Conservation (phyloP, 1,140 invertebrate genomes). For the Tetragnatha versicolor region DNA sequence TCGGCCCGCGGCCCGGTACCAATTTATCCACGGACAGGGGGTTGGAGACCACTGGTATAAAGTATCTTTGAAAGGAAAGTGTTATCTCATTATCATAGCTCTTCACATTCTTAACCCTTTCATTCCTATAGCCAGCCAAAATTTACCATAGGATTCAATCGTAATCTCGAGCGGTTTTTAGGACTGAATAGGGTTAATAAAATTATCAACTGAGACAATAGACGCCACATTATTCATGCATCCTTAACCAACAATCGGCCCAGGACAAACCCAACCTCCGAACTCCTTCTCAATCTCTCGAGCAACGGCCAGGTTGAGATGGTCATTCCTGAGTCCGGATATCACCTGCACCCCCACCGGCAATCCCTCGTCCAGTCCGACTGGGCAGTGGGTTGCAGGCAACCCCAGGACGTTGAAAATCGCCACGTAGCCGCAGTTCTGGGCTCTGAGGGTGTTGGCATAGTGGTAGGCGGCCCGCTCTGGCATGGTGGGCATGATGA, state of each 20-base stretch:
- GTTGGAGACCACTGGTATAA: too few relatives aligned
- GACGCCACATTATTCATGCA: too few relatives aligned
- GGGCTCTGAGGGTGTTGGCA: constrained; percentile 77
- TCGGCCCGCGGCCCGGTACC: too few relatives aligned
- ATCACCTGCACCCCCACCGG: constrained; percentile 67
- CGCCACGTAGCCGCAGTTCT: constrained; percentile 84
- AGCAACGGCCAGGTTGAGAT: constrained; percentile 59
- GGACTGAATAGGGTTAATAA: too few relatives aligned
- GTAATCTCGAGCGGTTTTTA: too few relatives aligned
- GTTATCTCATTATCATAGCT: too few relatives aligned
- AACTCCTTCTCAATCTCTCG: constrained; percentile 60
- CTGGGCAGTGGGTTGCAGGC: constrained; percentile 64
- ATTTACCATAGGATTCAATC: too few relatives aligned
- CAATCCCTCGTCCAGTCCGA: constrained; percentile 64
- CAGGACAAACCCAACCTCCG: constrained; percentile 60
- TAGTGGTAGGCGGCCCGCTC: constrained; percentile 84
- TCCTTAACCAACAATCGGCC: constrained; percentile 17
- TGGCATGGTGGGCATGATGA: constrained; percentile 73
- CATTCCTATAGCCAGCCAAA: too few relatives aligned
- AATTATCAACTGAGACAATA: too few relatives aligned
- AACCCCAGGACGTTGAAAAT: constrained; percentile 65
- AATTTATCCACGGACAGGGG: too few relatives aligned
- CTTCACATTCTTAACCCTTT: too few relatives aligned
- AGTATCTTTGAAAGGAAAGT: too few relatives aligned
- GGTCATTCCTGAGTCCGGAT: constrained; percentile 59